Evolutionary conservation across 2,113 vertebrate species (phyloP), one percentile per base, ranked within the genome.

Genomic region (Perognathus longimembris): DNA sequence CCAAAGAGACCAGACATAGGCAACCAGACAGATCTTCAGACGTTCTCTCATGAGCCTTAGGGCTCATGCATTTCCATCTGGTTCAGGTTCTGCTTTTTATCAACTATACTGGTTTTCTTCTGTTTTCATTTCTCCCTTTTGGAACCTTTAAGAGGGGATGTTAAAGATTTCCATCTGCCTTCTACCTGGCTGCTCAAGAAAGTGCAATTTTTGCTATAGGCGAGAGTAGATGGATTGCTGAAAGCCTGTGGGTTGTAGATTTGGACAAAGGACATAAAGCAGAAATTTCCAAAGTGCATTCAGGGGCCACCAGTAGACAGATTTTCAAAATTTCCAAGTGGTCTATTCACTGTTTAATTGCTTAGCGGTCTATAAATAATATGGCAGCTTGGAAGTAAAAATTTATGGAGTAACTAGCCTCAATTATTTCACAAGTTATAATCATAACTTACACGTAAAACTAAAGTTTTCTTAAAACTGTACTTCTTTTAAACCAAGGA

Each of bases 101-200:
- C 63, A 69, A 61, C 38, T 77, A 66, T n/a, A 24, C 32, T 34
- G 9, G 0, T 67, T 82, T 78, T 22, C 21, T 70, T 77, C 26
- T 28, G 2, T 74, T 71, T 93, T 71, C 40, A 20, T 76, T 30
- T 69, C 54, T 38, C 76, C 2, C 74, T 22, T 85, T 75, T 85
- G 59, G 50, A 81, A 66, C 3, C 0, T 42, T 0, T 34, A 82
- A 85, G 64, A 87, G 15, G 14, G 22, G 36, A 50, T 90, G 24
- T 61, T 75, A 61, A 90, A 54, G 71, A 66, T 24, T 95, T 64
- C 75, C 66, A 93, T 85, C 75, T 92, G 78, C 38, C 26, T 88
- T 93, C n/a, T 17, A 86, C 50, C 59, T 90, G n/a, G 64, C 81
- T 67, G 50, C 17, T 61, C 57, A 87, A 32, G 30, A 78, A 77